Percentiles rank a stretch among this genome's conserved stretches.
Conservation (phyloP, 2,113 vertebrate species). For the Cheirogaleus medius region DNA sequence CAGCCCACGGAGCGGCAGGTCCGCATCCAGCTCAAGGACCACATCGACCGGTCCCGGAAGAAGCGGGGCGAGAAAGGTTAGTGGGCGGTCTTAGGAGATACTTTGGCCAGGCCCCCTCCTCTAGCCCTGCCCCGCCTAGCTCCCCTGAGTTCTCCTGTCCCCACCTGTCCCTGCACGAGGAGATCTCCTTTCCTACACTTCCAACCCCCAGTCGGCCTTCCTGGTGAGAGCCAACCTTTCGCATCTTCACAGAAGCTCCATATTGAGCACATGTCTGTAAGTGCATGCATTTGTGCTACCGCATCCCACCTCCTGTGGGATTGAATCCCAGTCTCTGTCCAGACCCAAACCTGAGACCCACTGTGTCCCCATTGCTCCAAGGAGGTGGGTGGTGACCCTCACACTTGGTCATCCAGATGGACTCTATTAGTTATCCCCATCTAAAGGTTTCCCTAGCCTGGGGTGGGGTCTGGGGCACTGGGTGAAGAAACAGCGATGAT, state of each 20-base stretch:
- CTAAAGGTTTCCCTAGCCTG: background rate
- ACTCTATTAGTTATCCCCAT: background rate
- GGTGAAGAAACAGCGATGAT: background rate
- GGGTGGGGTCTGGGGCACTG: constrained; percentile 32
- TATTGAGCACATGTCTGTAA: background rate
- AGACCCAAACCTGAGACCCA: background rate
- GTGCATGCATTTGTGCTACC: background rate
- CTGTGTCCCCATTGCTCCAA: background rate
- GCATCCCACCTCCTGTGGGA: fast-evolving
- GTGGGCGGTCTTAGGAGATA: background rate
- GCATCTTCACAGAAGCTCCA: background rate
- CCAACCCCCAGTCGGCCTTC: background rate
- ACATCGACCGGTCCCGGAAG: constrained; percentile 94
- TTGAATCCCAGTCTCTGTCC: background rate
- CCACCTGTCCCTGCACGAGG: background rate
- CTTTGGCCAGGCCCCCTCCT: background rate
- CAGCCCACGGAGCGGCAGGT: constrained; percentile 95
- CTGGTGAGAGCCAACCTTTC: background rate
- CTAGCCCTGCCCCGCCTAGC: background rate
- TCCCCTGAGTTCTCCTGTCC: background rate
- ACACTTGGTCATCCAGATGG: background rate
- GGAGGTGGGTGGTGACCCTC: background rate
- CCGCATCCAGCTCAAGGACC: constrained; percentile 96
- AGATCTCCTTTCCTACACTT: background rate
- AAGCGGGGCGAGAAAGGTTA: constrained; percentile 94